Conservation (phyloP, 2,797 vertebrate genomes). For the Staurois parvus region DNA sequence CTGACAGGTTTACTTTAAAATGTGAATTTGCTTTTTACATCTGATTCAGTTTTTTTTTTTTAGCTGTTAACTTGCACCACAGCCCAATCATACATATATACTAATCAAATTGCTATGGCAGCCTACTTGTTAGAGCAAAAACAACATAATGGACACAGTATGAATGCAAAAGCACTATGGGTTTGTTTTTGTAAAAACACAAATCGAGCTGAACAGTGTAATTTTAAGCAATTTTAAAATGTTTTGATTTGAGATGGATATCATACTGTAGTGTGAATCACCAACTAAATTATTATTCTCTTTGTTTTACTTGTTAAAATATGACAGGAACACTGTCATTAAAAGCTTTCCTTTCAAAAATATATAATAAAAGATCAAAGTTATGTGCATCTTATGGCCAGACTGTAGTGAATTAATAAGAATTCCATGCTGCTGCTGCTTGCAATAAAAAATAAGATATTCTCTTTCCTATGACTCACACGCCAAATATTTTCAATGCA, state of each 20-base stretch:
- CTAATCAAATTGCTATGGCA: too few species aligned
- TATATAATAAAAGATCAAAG: constrained; percentile 26
- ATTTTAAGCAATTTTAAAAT: constrained; percentile 25
- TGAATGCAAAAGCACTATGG: neutral
- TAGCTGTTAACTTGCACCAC: too few species aligned
- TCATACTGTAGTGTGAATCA: constrained; percentile 23
- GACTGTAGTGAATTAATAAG: constrained; percentile 9
- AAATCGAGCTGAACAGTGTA: neutral
- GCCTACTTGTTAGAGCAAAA: too few species aligned
- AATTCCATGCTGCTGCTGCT: neutral
- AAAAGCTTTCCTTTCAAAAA: constrained; percentile 26
- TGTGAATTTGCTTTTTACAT: too few species aligned
- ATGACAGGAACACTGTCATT: constrained; percentile 22
- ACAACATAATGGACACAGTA: too few species aligned
- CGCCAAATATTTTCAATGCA: neutral
- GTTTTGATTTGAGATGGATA: constrained; percentile 30
- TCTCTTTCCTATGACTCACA: neutral
- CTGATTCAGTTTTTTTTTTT: too few species aligned
- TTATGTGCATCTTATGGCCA: neutral
- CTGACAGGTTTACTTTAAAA: too few species aligned
- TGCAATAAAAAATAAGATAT: constrained; percentile 7
- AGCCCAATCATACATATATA: too few species aligned
- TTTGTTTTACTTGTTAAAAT: constrained; percentile 39
- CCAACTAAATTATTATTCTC: constrained; percentile 34
- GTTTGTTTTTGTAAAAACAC: constrained; percentile 14